Conservation (phyloP, 2,113 vertebrate species). For the Austrofundulus limnaeus region DNA sequence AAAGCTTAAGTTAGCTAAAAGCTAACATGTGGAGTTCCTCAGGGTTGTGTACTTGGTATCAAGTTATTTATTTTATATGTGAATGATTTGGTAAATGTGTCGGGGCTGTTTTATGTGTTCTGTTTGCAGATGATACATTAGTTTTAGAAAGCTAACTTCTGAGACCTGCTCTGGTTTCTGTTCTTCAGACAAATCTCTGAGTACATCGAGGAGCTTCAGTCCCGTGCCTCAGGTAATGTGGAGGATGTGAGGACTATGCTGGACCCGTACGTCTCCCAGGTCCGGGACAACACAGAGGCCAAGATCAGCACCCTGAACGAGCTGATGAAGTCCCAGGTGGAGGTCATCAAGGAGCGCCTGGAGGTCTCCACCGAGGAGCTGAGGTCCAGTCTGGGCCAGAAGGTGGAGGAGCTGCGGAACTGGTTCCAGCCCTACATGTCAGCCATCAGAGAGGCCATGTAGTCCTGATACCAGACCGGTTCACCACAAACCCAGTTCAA, state of each 20-base stretch:
- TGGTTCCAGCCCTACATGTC: slow-evolving; percentile 64
- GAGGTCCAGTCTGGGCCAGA: slow-evolving; percentile 47
- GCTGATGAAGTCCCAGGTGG: slow-evolving; percentile 65
- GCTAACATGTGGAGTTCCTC: no score
- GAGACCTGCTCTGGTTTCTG: not conserved
- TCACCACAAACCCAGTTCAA: not conserved
- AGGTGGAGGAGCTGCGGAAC: slow-evolving; percentile 45
- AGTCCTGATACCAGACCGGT: not conserved
- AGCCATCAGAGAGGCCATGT: slow-evolving; percentile 11
- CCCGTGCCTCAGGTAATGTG: slow-evolving; percentile 47
- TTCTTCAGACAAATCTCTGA: slow-evolving; percentile 53
- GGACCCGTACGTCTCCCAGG: slow-evolving; percentile 64
- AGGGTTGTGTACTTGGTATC: no score
- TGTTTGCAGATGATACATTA: no score
- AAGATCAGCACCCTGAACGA: slow-evolving; percentile 70
- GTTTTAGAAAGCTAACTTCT: no score
- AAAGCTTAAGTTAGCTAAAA: no score
- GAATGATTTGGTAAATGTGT: no score
- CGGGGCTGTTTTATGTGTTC: no score
- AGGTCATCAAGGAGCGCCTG: slow-evolving; percentile 54
- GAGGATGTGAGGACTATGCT: slow-evolving; percentile 51
- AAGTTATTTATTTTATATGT: no score
- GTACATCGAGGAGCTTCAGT: slow-evolving; percentile 61
- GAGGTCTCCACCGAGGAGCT: slow-evolving; percentile 49
- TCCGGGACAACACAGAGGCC: slow-evolving; percentile 67